Evolutionary conservation across 1,140 invertebrate species (phyloP).

Genomic region (Drosophila orosa): DNA sequence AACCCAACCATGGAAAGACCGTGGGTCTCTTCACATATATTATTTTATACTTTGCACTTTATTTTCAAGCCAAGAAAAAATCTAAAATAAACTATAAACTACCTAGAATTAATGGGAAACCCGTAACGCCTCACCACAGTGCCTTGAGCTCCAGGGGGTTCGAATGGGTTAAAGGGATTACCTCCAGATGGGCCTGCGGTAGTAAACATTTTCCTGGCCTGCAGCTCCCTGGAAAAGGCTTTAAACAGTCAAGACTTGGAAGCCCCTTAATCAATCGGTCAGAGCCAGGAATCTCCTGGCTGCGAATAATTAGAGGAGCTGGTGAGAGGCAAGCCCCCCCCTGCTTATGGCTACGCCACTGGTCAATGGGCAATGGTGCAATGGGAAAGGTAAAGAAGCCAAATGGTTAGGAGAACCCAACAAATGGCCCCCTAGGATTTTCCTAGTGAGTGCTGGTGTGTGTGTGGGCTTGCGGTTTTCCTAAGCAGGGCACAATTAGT

Average conservation of each 20-base stretch:
- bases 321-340: background rate
- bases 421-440: conserved; percentile 44
- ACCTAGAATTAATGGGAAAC: background rate
- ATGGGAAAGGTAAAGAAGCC: conserved; percentile 49
- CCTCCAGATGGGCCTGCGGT: background rate
- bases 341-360: conserved; percentile 17
- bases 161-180: background rate
- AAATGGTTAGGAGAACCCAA: conserved; percentile 57
- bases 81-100: background rate
- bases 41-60: background rate
- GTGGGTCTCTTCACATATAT: no score
- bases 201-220: conserved; percentile 12
- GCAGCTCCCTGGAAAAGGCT: conserved; percentile 13
- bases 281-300: conserved; percentile 11
- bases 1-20: no score
- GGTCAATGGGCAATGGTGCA: conserved; percentile 29
- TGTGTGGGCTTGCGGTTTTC: conserved; percentile 41
- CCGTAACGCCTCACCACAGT: conserved; percentile 7
- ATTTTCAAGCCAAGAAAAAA: background rate
- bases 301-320: conserved; percentile 25
- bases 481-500: conserved; percentile 73
- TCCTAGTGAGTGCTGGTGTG: conserved; percentile 14
- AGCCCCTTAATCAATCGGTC: conserved; percentile 29
- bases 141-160: background rate
- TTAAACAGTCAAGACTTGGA: conserved; percentile 21